phyloP scores from a whole-genome alignment of 2,113 vertebrate species.

The Murina feae region DNA sequence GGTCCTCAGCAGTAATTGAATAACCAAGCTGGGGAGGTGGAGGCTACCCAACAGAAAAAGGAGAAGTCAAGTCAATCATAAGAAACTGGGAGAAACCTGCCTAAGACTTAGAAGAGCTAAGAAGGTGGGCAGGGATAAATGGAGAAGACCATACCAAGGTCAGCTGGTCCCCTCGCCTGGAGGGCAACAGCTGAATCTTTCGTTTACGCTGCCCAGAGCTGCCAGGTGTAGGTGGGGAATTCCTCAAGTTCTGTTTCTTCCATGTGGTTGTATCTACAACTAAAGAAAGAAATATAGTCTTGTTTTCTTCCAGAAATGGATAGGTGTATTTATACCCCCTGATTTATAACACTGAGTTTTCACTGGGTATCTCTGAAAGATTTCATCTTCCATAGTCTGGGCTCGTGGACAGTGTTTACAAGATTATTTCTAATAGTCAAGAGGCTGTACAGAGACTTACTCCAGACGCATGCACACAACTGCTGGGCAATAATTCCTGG shows the following conservation, averaged over 20 bases:
- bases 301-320: not conserved
- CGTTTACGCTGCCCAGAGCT: constrained; percentile 86
- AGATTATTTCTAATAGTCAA: not conserved
- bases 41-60: constrained; percentile 81
- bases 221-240: not conserved
- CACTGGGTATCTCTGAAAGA: not conserved
- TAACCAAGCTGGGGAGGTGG: constrained; percentile 92
- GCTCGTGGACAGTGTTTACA: not conserved
- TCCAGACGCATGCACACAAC: not conserved
- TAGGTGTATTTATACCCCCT: not conserved
- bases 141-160: constrained; percentile 82
- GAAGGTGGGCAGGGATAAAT: not conserved
- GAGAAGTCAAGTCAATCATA: not conserved
- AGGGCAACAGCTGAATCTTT: constrained; percentile 88
- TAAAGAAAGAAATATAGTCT: constrained; percentile 34
- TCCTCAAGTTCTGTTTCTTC: constrained; percentile 65
- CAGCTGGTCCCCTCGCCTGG: constrained; percentile 84
- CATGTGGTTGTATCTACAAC: constrained; percentile 47
- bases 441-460: not conserved
- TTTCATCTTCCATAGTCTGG: not conserved
- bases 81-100: not conserved
- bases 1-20: constrained; percentile 88
- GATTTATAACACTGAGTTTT: not conserved
- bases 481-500: not conserved
- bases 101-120: constrained; percentile 41